Evolutionary conservation across 2,888 invertebrate genomes (phyloP).

Genomic region (Drosophila kuntzei): DNA sequence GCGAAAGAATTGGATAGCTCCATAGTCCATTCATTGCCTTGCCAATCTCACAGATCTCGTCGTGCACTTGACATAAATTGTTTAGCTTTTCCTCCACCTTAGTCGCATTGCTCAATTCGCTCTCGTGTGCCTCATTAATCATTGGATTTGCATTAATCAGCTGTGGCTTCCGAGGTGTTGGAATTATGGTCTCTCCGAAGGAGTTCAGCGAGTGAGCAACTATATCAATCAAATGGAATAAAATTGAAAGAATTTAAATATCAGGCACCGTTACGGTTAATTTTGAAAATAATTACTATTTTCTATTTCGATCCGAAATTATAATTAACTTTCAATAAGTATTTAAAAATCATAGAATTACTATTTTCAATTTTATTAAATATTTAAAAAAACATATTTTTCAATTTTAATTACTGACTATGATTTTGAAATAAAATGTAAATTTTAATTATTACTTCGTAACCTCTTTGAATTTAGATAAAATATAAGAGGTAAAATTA

Average conservation of each 20-base stretch:
- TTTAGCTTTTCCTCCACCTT: constrained; percentile 84
- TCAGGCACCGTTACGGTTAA: too few relatives aligned
- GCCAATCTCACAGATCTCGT: constrained; percentile 85
- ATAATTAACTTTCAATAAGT: too few relatives aligned
- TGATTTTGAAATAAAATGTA: too few relatives aligned
- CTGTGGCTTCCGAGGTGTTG: constrained; percentile 42
- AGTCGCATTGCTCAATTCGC: constrained; percentile 77
- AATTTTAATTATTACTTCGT: too few relatives aligned
- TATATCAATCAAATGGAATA: constrained; percentile 13
- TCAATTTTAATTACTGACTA: too few relatives aligned
- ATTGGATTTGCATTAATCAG: constrained; percentile 44
- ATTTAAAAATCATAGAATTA: too few relatives aligned
- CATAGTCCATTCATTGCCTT: constrained; percentile 84
- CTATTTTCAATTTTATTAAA: too few relatives aligned
- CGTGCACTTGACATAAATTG: constrained; percentile 85
- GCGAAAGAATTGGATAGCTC: constrained; percentile 84
- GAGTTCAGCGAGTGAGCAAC: constrained; percentile 75
- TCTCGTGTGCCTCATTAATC: constrained; percentile 70
- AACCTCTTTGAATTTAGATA: too few relatives aligned
- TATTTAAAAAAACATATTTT: too few relatives aligned
- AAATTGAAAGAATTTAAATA: not conserved
- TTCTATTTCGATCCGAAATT: too few relatives aligned
- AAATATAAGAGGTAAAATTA: too few relatives aligned
- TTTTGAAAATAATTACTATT: too few relatives aligned
- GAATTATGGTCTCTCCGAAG: constrained; percentile 67